Percentiles rank a stretch among this genome's conserved stretches.
Evolutionary conservation across 2,888 invertebrate genomes (phyloP).

Genomic region (Meliscaeva auricollis): DNA sequence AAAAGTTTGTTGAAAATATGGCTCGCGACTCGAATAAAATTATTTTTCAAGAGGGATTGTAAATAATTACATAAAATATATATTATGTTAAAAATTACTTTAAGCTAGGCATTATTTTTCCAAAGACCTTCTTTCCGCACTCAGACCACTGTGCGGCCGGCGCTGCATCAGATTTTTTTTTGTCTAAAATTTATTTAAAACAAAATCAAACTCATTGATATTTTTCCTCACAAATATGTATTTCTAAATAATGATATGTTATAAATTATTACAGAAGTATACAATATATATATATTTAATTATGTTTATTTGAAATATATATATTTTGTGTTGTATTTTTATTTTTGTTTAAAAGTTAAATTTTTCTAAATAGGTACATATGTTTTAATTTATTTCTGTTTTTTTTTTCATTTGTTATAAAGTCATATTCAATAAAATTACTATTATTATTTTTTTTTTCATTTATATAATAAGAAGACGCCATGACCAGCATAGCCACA

Average conservation of each 20-base stretch:
- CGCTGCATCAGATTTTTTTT: no score
- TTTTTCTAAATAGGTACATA: slow-evolving; percentile 75
- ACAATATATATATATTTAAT: slow-evolving; percentile 57
- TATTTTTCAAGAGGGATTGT: no score
- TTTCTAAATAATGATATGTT: slow-evolving; percentile 74
- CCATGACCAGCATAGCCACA: slow-evolving; percentile 77
- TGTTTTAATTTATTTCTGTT: slow-evolving; percentile 42
- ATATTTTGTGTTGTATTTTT: slow-evolving; percentile 46
- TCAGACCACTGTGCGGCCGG: no score
- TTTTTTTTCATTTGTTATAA: slow-evolving; percentile 34
- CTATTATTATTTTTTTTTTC: slow-evolving; percentile 50
- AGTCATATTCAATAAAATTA: slow-evolving; percentile 52
- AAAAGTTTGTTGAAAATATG: no score
- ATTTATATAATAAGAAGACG: slow-evolving; percentile 65
- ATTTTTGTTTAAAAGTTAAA: slow-evolving; percentile 57
- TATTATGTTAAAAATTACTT: no score
- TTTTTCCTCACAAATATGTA: slow-evolving; percentile 73
- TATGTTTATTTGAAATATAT: slow-evolving; percentile 38
- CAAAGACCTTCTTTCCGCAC: no score
- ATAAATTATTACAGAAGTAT: slow-evolving; percentile 73
- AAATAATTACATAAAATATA: no score
- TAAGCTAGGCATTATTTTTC: no score
- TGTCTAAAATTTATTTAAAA: no score
- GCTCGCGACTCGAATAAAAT: no score
- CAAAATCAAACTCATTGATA: no score